phyloP scores from a whole-genome alignment of 1,140 invertebrate genomes.

The Pseudomyrmex dendroicus region DNA sequence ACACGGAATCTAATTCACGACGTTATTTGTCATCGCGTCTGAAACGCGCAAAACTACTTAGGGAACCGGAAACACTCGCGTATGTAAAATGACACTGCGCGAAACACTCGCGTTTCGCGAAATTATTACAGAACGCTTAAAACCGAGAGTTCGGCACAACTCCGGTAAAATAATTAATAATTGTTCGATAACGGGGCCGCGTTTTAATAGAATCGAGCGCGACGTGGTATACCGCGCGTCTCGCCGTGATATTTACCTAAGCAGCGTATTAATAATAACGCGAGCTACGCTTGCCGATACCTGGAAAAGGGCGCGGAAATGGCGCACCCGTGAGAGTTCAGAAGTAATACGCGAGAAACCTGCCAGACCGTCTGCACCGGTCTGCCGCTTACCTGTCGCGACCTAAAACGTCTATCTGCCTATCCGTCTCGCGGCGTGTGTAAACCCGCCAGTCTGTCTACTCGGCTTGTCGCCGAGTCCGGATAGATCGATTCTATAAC shows the following conservation, averaged over 20 bases:
- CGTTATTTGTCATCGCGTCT: too few relatives aligned
- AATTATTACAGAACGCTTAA: neutral
- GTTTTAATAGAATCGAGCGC: neutral
- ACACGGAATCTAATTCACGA: too few relatives aligned
- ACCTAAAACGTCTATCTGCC: conserved; percentile 23
- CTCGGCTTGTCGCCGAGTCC: conserved; percentile 45
- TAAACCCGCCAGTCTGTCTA: conserved; percentile 61
- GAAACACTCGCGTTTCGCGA: neutral
- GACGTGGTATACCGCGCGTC: too few relatives aligned
- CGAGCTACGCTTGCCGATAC: conserved; percentile 25
- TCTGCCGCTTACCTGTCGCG: conserved; percentile 43
- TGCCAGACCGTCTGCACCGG: conserved; percentile 38
- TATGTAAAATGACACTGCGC: neutral
- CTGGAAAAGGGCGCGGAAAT: conserved; percentile 41
- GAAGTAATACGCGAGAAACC: conserved; percentile 54
- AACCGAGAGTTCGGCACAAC: neutral
- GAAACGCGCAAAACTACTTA: too few relatives aligned
- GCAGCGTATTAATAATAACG: conserved; percentile 46
- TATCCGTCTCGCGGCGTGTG: conserved; percentile 49
- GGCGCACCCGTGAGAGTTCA: conserved; percentile 24
- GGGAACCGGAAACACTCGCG: too few relatives aligned
- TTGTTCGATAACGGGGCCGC: neutral
- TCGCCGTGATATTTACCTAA: conserved; percentile 42
- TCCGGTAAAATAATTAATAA: neutral
- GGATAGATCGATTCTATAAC: conserved; percentile 48